Percentiles rank a stretch among this genome's conserved stretches.
These are phyloP conservation scores for Zygaena filipendulae DNA, from an alignment of 2,888 invertebrate species.

Conservation along the genomic window DNA sequence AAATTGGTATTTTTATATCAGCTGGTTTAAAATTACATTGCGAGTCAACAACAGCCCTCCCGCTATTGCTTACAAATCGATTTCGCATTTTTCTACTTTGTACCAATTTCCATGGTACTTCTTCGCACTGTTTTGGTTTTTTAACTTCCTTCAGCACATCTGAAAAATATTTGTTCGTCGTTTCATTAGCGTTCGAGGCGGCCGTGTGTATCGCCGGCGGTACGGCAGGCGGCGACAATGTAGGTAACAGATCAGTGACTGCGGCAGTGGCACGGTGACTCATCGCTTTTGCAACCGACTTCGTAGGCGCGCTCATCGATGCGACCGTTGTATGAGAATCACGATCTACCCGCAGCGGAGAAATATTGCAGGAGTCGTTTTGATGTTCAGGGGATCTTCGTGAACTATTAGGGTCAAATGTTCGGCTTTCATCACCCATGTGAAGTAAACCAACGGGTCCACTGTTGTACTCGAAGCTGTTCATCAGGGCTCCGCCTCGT, in stretches of 20 bases:
- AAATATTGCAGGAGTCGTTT: no score
- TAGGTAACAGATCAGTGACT: no score
- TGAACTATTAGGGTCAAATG: constrained; percentile 2
- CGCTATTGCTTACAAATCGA: constrained; percentile 10
- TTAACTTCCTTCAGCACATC: no score
- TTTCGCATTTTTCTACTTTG: constrained; percentile 11
- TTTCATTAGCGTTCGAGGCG: not conserved
- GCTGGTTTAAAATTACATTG: constrained; percentile 15
- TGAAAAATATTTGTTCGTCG: no score
- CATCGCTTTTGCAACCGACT: not conserved
- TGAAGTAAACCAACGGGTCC: constrained; percentile 13
- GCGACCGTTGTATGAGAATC: no score
- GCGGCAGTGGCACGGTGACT: constrained; percentile 3
- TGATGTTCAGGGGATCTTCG: constrained; percentile 1
- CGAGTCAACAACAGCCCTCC: constrained; percentile 8
- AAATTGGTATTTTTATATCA: constrained; percentile 15
- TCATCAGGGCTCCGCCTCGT: constrained; percentile 11
- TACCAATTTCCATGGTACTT: constrained; percentile 10
- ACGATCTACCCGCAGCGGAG: no score
- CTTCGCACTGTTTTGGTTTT: constrained; percentile 1
- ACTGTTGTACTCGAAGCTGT: constrained; percentile 13
- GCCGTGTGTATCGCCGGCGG: constrained; percentile 6
- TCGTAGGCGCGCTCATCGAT: no score
- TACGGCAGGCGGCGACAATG: no score
- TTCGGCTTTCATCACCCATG: constrained; percentile 1